Conservation (phyloP, 1,140 invertebrate genomes). For the Calliopsis andreniformis region DNA sequence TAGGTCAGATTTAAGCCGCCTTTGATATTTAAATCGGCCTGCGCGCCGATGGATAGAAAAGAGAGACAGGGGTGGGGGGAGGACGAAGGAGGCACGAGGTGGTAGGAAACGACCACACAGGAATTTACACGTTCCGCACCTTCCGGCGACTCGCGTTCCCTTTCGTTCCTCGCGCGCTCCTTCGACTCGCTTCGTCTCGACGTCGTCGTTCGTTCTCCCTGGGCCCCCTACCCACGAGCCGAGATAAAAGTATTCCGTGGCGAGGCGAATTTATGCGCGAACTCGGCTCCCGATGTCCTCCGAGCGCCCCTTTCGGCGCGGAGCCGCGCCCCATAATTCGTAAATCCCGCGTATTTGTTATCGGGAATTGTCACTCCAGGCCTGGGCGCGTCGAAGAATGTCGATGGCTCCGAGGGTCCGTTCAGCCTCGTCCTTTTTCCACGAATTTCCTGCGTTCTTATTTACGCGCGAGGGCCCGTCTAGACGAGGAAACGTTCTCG, state of each 20-base stretch:
- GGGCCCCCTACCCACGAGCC: conserved; percentile 7
- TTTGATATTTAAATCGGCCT: conserved; percentile 81
- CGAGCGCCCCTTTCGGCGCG: conserved; percentile 33
- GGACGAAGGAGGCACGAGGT: conserved; percentile 23
- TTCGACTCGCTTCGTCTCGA: conserved; percentile 13
- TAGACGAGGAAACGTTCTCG: conserved; percentile 7
- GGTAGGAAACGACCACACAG: conserved; percentile 71
- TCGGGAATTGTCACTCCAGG: conserved; percentile 53
- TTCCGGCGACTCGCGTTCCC: conserved; percentile 52
- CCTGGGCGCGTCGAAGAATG: conserved; percentile 28
- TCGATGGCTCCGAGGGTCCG: neutral
- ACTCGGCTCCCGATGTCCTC: conserved; percentile 28
- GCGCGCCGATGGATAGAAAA: conserved; percentile 32
- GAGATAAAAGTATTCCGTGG: conserved; percentile 61
- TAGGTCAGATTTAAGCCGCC: conserved; percentile 82
- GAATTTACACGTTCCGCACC: conserved; percentile 74
- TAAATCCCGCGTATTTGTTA: conserved; percentile 56
- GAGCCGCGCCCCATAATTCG: conserved; percentile 47
- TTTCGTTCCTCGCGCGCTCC: conserved; percentile 35
- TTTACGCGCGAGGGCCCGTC: conserved; percentile 18
- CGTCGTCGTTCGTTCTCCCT: neutral
- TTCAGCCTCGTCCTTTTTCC: neutral
- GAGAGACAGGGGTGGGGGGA: neutral
- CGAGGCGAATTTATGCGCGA: conserved; percentile 61
- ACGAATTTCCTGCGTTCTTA: conserved; percentile 39